Evolutionary conservation across 37 sponge, comb jelly and placozoan genomes (phyloP).

Genomic region (Petrosia ficiformis): DNA sequence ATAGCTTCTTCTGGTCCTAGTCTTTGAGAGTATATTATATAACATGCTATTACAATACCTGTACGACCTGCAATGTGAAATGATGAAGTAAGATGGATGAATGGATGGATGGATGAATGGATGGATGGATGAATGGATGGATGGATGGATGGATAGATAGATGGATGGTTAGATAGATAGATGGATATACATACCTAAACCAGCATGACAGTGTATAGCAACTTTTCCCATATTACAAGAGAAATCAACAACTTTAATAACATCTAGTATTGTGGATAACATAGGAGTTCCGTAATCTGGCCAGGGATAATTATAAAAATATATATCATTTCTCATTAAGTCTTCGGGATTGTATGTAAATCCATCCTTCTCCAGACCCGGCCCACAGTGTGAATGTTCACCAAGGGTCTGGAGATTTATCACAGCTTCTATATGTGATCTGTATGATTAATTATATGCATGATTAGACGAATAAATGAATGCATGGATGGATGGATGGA

Average conservation of each 20-base stretch:
- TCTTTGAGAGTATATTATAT: slow-evolving; percentile 76
- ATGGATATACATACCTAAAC: slow-evolving; percentile 59
- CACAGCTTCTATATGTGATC: slow-evolving; percentile 76
- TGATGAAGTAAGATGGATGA: too few species aligned
- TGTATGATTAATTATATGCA: slow-evolving; percentile 10
- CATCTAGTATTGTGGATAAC: slow-evolving; percentile 69
- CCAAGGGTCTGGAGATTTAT: slow-evolving; percentile 89
- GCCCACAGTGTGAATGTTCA: slow-evolving; percentile 94
- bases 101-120: too few species aligned
- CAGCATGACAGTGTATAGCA: slow-evolving; percentile 94
- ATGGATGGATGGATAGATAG: too few species aligned
- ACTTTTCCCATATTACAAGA: slow-evolving; percentile 76
- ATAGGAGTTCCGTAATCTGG: slow-evolving; percentile 82
- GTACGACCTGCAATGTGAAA: slow-evolving; percentile 60
- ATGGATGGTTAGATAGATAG: not conserved
- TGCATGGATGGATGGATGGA: too few species aligned
- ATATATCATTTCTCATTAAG: slow-evolving; percentile 78
- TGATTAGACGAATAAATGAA: not conserved
- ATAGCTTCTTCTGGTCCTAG: slow-evolving; percentile 71
- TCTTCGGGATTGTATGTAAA: slow-evolving; percentile 90
- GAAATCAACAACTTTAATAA: slow-evolving; percentile 92
- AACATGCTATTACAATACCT: slow-evolving; percentile 95
- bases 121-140: too few species aligned
- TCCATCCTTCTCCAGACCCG: slow-evolving; percentile 76
- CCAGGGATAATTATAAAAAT: slow-evolving; percentile 86